These are phyloP conservation scores for Eupristina koningsbergeri DNA, from an alignment of 1,140 invertebrate species.

Conservation along the genomic window DNA sequence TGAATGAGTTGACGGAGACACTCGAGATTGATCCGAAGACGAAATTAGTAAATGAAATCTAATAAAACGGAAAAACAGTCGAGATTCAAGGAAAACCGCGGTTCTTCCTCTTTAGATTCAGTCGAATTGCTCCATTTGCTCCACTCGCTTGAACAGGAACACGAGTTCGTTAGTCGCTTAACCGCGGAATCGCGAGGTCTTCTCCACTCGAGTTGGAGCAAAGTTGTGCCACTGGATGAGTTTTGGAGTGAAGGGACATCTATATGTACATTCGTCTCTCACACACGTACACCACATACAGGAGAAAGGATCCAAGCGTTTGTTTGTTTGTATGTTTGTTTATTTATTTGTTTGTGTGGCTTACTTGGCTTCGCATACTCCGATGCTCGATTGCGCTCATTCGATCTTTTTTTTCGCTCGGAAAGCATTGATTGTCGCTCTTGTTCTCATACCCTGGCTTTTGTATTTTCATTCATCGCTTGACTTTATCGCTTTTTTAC, in stretches of 20 bases:
- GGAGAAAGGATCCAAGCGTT: slow-evolving; percentile 6
- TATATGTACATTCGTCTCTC: no score
- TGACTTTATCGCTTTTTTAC: slow-evolving; percentile 42
- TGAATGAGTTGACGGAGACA: no score
- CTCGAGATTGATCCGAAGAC: no score
- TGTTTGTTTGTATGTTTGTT: no score
- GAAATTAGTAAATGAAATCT: no score
- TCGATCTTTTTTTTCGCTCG: neutral
- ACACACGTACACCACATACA: no score
- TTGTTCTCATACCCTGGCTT: neutral
- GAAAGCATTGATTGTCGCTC: neutral
- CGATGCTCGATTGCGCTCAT: slow-evolving; percentile 11
- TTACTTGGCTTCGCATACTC: no score
- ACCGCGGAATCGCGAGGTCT: slow-evolving; percentile 45
- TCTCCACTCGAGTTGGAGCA: neutral
- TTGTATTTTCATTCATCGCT: slow-evolving; percentile 30
- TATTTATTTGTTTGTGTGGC: no score
- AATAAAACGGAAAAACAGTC: no score
- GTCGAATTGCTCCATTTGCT: no score
- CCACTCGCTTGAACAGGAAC: no score
- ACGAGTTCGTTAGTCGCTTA: slow-evolving; percentile 55
- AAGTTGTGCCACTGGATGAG: neutral
- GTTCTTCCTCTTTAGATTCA: neutral
- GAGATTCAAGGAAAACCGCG: no score
- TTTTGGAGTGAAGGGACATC: neutral